A percentile compares a stretch with the other conserved stretches of the same genome.
Evolutionary conservation across 2,113 vertebrate genomes (phyloP).

Genomic region (Tringa solitaria): DNA sequence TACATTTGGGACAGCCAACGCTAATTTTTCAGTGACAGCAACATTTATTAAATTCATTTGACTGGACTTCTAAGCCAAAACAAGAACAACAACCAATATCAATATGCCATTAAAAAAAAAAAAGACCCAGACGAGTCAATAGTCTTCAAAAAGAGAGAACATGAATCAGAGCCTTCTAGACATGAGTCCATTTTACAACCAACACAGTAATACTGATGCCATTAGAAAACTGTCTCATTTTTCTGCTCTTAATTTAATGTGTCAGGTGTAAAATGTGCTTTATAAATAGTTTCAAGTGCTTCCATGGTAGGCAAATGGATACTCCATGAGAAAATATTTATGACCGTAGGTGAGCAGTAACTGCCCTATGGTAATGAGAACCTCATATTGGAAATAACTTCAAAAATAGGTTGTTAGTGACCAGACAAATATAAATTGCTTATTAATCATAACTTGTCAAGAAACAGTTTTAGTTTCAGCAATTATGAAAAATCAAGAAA

Average conservation of each 20-base stretch:
- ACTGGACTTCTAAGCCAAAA: not conserved
- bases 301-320: not conserved
- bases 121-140: conserved; percentile 13
- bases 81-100: conserved; percentile 2
- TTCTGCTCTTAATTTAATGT: conserved; percentile 40
- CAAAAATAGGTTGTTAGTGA: rapidly evolving
- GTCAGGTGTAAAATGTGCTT: conserved; percentile 49
- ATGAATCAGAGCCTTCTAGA: conserved; percentile 30
- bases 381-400: not conserved
- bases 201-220: not conserved
- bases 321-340: not conserved
- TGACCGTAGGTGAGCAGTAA: not conserved
- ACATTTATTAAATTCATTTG: conserved; percentile 50
- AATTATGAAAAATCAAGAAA: not conserved
- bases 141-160: conserved; percentile 5
- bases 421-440: not conserved
- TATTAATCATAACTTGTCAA: not conserved
- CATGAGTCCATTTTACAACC: not conserved
- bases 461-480: not conserved
- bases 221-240: conserved; percentile 51
- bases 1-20: conserved; percentile 37
- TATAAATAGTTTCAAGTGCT: conserved; percentile 42
- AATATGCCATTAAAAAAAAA: conserved; percentile 15
- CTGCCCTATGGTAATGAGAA: not conserved
- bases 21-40: conserved; percentile 48